Conservation (phyloP, 2,888 invertebrate species). For the Syrphus vitripennis region DNA sequence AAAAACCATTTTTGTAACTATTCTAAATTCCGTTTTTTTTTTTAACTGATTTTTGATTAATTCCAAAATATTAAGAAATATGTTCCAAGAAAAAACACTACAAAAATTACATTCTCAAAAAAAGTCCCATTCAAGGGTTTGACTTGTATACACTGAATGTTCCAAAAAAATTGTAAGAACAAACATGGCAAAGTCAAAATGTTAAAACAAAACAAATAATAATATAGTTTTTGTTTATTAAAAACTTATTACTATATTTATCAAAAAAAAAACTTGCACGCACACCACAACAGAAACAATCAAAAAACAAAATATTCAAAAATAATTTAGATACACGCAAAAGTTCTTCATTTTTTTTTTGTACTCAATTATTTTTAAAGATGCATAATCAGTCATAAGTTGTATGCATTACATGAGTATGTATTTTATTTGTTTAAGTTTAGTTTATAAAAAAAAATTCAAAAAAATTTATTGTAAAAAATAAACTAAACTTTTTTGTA, state of each 20-base stretch:
- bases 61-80: constrained; percentile 11
- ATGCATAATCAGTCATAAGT: constrained; percentile 54
- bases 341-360: not conserved
- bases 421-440: constrained; percentile 27
- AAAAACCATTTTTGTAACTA: no score
- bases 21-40: no score
- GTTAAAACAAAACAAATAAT: not conserved
- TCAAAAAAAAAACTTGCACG: constrained; percentile 55
- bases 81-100: constrained; percentile 24
- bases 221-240: not conserved
- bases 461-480: constrained; percentile 26
- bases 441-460: constrained; percentile 23
- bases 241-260: constrained; percentile 1
- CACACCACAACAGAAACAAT: constrained; percentile 62
- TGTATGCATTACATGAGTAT: constrained; percentile 38
- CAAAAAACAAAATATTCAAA: constrained; percentile 37
- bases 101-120: constrained; percentile 15
- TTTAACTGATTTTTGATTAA: not conserved
- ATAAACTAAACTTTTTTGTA: constrained; percentile 13
- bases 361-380: not conserved
- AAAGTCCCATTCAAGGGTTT: not conserved
- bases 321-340: constrained; percentile 30
- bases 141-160: constrained; percentile 28
- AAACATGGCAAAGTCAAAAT: constrained; percentile 37
- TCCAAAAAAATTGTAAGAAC: constrained; percentile 25